These are phyloP conservation scores for Hypomecis punctinalis DNA, from an alignment of 2,888 invertebrate species.

Conservation along the genomic window DNA sequence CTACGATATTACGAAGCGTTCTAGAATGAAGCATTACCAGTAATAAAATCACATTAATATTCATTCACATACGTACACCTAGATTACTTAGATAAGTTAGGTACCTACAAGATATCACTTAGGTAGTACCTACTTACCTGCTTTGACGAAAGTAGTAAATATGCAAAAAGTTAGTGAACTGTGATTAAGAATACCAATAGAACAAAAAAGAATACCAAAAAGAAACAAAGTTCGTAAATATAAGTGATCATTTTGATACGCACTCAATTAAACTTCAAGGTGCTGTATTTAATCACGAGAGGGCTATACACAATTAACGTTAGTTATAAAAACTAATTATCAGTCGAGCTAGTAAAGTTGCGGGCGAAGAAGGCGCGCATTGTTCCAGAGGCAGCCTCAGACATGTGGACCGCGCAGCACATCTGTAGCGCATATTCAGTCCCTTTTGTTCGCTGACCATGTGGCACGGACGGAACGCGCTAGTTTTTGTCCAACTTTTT, in stretches of 20 bases:
- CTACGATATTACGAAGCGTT: too few relatives aligned
- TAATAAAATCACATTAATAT: too few relatives aligned
- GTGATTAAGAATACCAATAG: too few relatives aligned
- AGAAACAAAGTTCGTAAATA: too few relatives aligned
- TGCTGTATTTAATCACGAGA: constrained; percentile 22
- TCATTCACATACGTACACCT: too few relatives aligned
- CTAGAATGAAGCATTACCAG: too few relatives aligned
- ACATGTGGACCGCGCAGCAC: constrained; percentile 68
- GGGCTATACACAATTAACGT: constrained; percentile 26
- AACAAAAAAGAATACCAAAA: too few relatives aligned
- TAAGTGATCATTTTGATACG: background rate
- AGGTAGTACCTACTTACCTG: too few relatives aligned
- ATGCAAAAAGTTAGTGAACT: too few relatives aligned
- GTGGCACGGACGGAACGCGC: constrained; percentile 67
- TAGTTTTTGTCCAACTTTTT: constrained; percentile 60
- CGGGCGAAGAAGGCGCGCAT: constrained; percentile 60
- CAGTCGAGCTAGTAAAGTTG: constrained; percentile 47
- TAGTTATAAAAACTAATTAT: constrained; percentile 30
- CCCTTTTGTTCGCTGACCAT: constrained; percentile 78
- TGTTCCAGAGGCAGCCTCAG: constrained; percentile 50
- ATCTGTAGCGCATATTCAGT: constrained; percentile 81
- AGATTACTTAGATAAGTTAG: too few relatives aligned
- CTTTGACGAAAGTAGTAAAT: too few relatives aligned
- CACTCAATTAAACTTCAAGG: constrained; percentile 12
- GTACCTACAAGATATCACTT: too few relatives aligned